Conservation (phyloP, 1,140 invertebrate species). For the Drosophila nikananu region DNA sequence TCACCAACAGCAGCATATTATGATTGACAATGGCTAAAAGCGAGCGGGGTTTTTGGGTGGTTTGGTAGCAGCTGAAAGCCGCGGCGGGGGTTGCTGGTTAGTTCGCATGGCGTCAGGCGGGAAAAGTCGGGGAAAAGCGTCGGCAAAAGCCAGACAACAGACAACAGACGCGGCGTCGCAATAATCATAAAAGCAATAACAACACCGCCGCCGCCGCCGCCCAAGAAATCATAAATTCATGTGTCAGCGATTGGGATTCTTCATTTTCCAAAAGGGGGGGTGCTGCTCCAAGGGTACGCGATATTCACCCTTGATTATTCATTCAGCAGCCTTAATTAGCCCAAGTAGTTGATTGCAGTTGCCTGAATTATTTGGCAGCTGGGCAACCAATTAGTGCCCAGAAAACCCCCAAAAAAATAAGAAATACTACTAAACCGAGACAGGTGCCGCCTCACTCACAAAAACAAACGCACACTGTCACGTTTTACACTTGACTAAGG, state of each 20-base stretch:
- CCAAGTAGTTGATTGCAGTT: conserved; percentile 66
- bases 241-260: conserved; percentile 44
- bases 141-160: conserved; percentile 55
- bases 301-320: conserved; percentile 41
- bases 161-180: conserved; percentile 78
- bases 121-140: conserved; percentile 46
- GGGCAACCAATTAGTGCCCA: conserved; percentile 51
- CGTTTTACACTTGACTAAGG: conserved; percentile 79
- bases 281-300: conserved; percentile 1
- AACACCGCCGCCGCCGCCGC: conserved; percentile 42
- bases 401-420: conserved; percentile 14
- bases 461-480: conserved; percentile 49
- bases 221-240: conserved; percentile 59
- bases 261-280: not conserved
- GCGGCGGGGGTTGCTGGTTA: conserved; percentile 32
- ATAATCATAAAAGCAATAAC: conserved; percentile 77
- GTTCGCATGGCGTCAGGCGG: conserved; percentile 59
- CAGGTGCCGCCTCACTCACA: conserved; percentile 30
- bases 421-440: conserved; percentile 21
- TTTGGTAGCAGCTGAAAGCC: conserved; percentile 11
- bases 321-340: conserved; percentile 65
- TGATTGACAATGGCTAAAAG: conserved; percentile 59
- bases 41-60: not conserved
- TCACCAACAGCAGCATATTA: conserved; percentile 37
- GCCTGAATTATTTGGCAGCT: conserved; percentile 61